Evolutionary conservation across 2,888 invertebrate genomes (phyloP), one percentile per base, ranked within the genome.

Genomic region (Plagodis dolabraria): DNA sequence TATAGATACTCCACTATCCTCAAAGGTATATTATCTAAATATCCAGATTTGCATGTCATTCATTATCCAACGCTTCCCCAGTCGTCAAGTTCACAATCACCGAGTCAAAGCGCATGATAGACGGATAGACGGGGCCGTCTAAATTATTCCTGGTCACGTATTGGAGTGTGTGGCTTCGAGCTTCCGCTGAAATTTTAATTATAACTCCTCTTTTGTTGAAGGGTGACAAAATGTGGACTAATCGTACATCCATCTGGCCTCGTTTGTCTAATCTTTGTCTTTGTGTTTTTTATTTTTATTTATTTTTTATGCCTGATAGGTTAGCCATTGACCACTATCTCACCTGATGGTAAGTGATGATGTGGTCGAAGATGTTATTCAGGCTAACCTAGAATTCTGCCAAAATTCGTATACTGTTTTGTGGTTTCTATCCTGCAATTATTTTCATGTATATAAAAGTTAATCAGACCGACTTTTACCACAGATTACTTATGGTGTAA

Each of bases 141-240:
- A 83, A 89, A 87, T 89, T 92, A 92, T 92, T 89, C 91, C 75
- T 66, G 76, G 86, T 80, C 92, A 92, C 91, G 92, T 86, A 76
- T 67, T 69, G 65, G 74, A 71, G 75, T 77, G 77, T 72, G 80
- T 81, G 81, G 84, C 84, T 86, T 82, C 82, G 71, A 81, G 82
- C 85, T 88, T 86, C 86, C 85, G 77, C 79, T 83, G 83, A 86
- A 87, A 85, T 89, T 89, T 89, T 91, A 91, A 91, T 90, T 86
- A 86, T 74, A 69, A 71, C 60, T 63, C 51, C 45, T 36, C 55
- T 47, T 59, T 63, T 63, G 55, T 49, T 36, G 12, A 34, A 55
- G 57, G 51, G 59, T 64, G 64, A 64, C 65, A 61, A 64, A 70
- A 55, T 63, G 59, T 68, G 72, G 58, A 74, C 71, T 67, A 71